These are phyloP conservation scores for Artibeus jamaicensis DNA, from an alignment of 2,797 vertebrate species.

Conservation along the genomic window DNA sequence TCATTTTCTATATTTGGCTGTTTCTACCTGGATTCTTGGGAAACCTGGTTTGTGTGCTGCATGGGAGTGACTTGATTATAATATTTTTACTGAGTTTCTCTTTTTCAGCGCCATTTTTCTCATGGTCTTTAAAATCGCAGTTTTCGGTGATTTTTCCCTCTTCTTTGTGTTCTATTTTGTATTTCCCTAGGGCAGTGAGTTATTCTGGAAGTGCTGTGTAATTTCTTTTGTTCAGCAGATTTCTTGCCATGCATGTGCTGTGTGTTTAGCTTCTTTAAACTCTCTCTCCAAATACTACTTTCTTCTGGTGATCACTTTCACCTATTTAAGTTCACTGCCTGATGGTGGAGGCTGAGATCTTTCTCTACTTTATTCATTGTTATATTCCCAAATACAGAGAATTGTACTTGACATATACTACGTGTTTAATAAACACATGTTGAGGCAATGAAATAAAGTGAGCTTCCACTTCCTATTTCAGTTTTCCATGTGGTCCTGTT, in stretches of 20 bases:
- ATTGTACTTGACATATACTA: not conserved
- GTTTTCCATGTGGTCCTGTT: not conserved
- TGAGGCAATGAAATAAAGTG: slow-evolving; percentile 19
- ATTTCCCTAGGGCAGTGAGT: slow-evolving; percentile 67
- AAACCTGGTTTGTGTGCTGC: not conserved
- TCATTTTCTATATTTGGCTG: slow-evolving; percentile 51
- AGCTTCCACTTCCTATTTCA: not conserved
- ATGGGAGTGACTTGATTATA: slow-evolving; percentile 30
- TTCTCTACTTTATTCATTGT: not conserved
- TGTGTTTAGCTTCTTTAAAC: slow-evolving; percentile 53
- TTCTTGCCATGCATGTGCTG: slow-evolving; percentile 15
- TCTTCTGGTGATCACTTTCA: slow-evolving; percentile 43
- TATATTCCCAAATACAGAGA: not conserved
- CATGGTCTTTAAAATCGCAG: slow-evolving; percentile 31
- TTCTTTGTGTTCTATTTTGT: slow-evolving; percentile 38
- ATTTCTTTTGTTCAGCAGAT: slow-evolving; percentile 67
- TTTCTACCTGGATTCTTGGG: not conserved
- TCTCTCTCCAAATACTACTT: slow-evolving; percentile 21
- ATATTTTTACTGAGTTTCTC: slow-evolving; percentile 54
- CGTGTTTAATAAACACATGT: not conserved
- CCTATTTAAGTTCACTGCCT: slow-evolving; percentile 31
- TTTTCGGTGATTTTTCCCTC: slow-evolving; percentile 33
- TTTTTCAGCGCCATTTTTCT: slow-evolving; percentile 45
- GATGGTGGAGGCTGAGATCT: not conserved
- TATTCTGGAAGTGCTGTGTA: slow-evolving; percentile 24